Base-by-base conservation (phyloP, 1,140 invertebrate genomes). In the Drosophila ogumai region DNA sequence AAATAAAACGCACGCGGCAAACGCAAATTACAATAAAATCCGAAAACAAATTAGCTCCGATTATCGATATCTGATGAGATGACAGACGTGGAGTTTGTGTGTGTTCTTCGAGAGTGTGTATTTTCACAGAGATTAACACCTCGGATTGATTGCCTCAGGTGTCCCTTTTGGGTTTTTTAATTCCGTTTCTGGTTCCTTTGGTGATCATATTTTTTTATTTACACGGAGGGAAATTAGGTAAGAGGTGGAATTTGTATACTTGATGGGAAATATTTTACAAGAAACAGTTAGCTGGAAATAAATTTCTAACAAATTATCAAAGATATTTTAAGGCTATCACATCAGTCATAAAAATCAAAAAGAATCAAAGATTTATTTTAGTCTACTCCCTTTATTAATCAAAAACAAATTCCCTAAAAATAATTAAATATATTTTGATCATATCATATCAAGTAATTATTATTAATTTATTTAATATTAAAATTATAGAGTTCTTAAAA, bases 1-100 rank as follows among this genome's bases (percentile, higher is more conserved):
- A 87, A 84, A 87, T 87, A 87, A 82, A 82, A 61, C 75, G 76
- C 81, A 82, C 81, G 76, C 76, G 66, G 78, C 65, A 81, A 76
- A 84, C 81, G 22, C 44, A 54, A 75, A 66, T 84, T 82, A 85
- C 66, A 72, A 72, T 72, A 59, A 71, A 71, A 54, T 28, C 44
- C 36, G 68, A 72, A 72, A 87, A 69, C 76, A 88, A 88, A 87
- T 88, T 88, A 88, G 79, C 36, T 88, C 66, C 66, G 79, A 86
- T 86, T 79, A 86, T 82, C 84, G 79, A 82, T 78, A 73, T 56
- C 28, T 58, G 28, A 43, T 44, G 36, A 71, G 68, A 72, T 71
- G 65, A 57, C 50, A 34, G 28, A 6, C 3, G 0, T 6, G 25
- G 15, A 15, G 28, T 15, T 40, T 67, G 59, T 71, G 28, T 49